These are phyloP conservation scores for Antigone vipio DNA, from an alignment of 2,113 vertebrate species.

Conservation along the genomic window DNA sequence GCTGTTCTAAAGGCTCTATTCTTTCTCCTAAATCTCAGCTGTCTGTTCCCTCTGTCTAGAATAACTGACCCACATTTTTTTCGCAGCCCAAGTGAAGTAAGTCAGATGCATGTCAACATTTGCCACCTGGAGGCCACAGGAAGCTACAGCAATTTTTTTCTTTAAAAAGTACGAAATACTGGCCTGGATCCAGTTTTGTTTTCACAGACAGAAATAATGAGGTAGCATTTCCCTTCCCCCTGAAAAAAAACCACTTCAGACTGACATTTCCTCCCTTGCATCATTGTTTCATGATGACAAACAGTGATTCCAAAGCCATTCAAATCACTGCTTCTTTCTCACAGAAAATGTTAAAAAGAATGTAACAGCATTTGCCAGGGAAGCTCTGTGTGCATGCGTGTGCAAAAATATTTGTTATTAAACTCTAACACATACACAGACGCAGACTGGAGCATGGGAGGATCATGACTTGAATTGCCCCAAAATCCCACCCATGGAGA, in stretches of 20 bases:
- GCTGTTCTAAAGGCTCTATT: background rate
- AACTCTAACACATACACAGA: background rate
- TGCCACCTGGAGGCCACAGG: slow-evolving; percentile 39
- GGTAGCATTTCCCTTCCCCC: background rate
- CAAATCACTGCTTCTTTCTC: background rate
- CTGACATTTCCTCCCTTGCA: background rate
- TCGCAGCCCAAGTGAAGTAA: background rate
- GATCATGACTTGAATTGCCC: background rate
- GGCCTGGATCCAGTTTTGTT: background rate
- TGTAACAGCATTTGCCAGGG: background rate
- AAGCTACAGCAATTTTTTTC: background rate
- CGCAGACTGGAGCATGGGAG: background rate
- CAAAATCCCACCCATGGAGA: background rate
- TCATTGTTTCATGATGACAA: background rate
- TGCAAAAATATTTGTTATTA: background rate
- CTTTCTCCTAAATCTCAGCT: background rate
- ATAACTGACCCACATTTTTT: slow-evolving; percentile 29
- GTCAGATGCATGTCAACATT: background rate
- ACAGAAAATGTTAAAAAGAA: background rate
- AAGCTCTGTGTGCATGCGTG: background rate
- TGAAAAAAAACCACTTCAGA: background rate
- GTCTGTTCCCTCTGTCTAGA: background rate
- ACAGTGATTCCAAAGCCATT: background rate
- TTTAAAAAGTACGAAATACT: background rate
- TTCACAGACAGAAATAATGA: background rate